Percentiles rank a stretch among this genome's conserved stretches.
phyloP scores from a whole-genome alignment of 2,797 vertebrate species.

The Gymnothorax reevesii region DNA sequence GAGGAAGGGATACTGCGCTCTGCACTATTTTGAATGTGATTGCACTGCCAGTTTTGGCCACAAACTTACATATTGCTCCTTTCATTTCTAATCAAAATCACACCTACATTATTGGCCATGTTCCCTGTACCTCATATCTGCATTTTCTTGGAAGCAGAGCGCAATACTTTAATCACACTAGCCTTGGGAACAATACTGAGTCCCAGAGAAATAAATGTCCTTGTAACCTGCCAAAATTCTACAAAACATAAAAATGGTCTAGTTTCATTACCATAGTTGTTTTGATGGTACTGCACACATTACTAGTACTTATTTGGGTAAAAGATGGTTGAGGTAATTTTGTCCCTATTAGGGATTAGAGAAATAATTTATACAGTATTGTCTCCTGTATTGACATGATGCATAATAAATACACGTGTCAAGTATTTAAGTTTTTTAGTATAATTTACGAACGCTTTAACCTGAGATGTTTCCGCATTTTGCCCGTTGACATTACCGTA shows the following conservation, averaged over 20 bases:
- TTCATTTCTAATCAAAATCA: background rate
- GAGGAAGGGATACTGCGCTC: too few relatives aligned
- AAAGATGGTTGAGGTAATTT: slow-evolving; percentile 1
- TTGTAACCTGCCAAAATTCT: background rate
- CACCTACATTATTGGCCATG: background rate
- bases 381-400: too few relatives aligned
- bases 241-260: background rate
- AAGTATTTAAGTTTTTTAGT: too few relatives aligned
- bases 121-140: background rate
- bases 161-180: background rate
- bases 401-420: too few relatives aligned
- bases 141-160: background rate
- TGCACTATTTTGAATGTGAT: too few relatives aligned
- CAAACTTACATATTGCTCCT: too few relatives aligned
- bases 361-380: background rate
- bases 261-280: background rate
- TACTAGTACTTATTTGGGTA: background rate
- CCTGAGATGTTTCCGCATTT: too few relatives aligned
- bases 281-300: slow-evolving; percentile 6
- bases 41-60: too few relatives aligned
- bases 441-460: too few relatives aligned
- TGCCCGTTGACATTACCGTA: too few relatives aligned
- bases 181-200: background rate
- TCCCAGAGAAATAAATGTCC: background rate
- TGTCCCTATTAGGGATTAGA: background rate